These are phyloP conservation scores for Manacus vitellinus DNA, from an alignment of 2,113 vertebrate species.

Conservation along the genomic window DNA sequence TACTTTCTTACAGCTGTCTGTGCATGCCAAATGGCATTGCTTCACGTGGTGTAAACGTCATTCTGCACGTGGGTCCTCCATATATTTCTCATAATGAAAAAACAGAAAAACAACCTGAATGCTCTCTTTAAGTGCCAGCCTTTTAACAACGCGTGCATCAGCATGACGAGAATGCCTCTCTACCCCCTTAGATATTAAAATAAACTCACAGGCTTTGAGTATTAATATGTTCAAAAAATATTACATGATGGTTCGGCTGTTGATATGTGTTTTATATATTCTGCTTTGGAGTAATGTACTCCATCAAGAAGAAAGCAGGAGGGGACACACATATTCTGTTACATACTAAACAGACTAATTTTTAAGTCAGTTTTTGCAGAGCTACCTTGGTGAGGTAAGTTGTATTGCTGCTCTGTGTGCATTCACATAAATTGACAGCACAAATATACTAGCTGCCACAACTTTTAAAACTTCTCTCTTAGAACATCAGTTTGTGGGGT, in stretches of 20 bases:
- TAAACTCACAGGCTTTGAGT: not conserved
- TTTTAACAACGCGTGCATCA: not conserved
- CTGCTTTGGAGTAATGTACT: not conserved
- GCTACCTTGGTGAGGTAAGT: not conserved
- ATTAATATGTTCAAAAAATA: not conserved
- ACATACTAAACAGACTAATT: not conserved
- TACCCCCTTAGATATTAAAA: not conserved
- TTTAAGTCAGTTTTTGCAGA: not conserved
- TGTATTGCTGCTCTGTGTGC: not conserved
- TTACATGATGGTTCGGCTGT: not conserved
- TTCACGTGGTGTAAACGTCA: not conserved
- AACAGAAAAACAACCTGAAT: not conserved
- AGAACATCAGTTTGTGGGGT: not conserved
- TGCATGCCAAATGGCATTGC: not conserved
- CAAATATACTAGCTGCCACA: not conserved
- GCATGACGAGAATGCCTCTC: not conserved
- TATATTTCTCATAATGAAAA: not conserved
- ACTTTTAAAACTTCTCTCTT: not conserved
- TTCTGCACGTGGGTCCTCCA: not conserved
- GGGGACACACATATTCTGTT: not conserved
- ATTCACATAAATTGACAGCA: not conserved
- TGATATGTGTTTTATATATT: not conserved
- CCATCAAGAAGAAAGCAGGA: not conserved
- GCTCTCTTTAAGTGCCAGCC: not conserved
- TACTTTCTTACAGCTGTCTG: not conserved